Evolutionary conservation across 2,888 invertebrate genomes (phyloP).

Genomic region (Encarsia formosa): DNA sequence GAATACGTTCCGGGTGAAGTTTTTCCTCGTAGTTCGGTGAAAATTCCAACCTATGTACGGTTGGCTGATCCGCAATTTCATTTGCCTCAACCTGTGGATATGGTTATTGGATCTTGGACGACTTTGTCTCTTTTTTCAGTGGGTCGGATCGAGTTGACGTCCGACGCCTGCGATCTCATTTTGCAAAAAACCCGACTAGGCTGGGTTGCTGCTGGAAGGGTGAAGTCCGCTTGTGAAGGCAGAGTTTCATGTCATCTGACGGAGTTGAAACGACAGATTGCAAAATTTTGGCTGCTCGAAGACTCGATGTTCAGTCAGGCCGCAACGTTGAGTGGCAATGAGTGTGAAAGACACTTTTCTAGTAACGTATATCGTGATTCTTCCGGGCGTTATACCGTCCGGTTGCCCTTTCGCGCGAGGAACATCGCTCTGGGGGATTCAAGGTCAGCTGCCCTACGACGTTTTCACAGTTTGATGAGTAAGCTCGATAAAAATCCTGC

Average conservation of each 20-base stretch:
- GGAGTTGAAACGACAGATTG: not conserved
- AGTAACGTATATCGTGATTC: slow-evolving; percentile 1
- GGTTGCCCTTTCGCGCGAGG: not conserved
- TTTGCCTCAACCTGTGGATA: slow-evolving; percentile 15
- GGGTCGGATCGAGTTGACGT: slow-evolving; percentile 22
- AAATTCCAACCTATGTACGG: slow-evolving; percentile 15
- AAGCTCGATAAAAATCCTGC: not conserved
- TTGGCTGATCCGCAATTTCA: slow-evolving; percentile 27
- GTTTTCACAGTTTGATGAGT: not conserved
- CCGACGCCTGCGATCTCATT: slow-evolving; percentile 11
- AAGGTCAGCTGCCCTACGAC: not conserved
- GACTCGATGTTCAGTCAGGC: not conserved
- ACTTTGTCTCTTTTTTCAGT: slow-evolving; percentile 22
- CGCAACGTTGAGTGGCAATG: not conserved
- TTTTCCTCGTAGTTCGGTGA: slow-evolving; percentile 6
- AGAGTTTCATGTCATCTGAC: not conserved
- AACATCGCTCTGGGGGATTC: not conserved
- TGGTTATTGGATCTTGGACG: slow-evolving; percentile 20
- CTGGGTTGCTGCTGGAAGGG: slow-evolving; percentile 22
- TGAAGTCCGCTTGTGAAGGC: no score
- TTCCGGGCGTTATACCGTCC: not conserved
- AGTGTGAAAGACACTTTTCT: slow-evolving; percentile 8
- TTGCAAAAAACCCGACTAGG: slow-evolving; percentile 28
- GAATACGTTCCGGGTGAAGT: not conserved
- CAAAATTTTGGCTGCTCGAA: slow-evolving; percentile 14